Evolutionary conservation across 2,797 vertebrate genomes (phyloP).

Genomic region (Phataginus tetradactyla): DNA sequence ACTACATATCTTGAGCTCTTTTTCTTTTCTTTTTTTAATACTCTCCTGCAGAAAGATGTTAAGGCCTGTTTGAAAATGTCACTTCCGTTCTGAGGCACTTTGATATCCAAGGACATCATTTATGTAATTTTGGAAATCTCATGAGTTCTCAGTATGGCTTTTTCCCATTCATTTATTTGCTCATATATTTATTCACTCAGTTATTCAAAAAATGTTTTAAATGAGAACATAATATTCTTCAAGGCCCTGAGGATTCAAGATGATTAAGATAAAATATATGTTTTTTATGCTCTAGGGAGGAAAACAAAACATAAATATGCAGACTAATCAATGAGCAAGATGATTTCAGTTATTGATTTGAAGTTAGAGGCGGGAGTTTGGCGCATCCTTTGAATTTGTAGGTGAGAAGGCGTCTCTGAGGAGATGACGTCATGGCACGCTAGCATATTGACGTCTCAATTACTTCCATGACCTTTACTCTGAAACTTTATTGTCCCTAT

Average conservation of each 20-base stretch:
- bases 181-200: not conserved
- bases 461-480: not conserved
- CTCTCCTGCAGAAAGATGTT: not conserved
- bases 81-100: not conserved
- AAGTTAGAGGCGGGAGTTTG: rapidly evolving
- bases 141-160: not conserved
- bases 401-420: not conserved
- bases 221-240: not conserved
- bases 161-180: not conserved
- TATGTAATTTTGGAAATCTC: slow-evolving; percentile 1
- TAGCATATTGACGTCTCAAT: rapidly evolving
- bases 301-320: not conserved
- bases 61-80: not conserved
- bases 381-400: not conserved
- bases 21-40: not conserved
- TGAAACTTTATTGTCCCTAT: not conserved
- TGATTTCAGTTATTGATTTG: not conserved
- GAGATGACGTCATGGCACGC: not conserved
- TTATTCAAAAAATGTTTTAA: not conserved
- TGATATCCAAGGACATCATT: not conserved
- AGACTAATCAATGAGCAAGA: not conserved
- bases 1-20: not conserved
- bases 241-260: not conserved
- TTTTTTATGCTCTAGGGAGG: not conserved
- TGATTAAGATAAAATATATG: not conserved